Evolutionary conservation across 2,888 invertebrate species (phyloP).

Genomic region (Camponotus fellah): DNA sequence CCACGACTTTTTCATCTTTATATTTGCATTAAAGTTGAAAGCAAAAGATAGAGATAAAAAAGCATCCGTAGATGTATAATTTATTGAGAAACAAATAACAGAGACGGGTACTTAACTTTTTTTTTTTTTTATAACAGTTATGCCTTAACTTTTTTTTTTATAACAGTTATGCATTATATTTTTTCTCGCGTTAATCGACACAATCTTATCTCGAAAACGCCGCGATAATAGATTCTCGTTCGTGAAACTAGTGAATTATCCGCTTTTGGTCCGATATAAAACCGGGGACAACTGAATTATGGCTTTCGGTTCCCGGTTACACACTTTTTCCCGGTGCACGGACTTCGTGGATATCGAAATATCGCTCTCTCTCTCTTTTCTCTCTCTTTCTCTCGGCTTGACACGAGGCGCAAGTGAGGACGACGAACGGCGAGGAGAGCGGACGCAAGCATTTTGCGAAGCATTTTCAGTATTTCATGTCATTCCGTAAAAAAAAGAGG

Average conservation of each 20-base stretch:
- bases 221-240: background rate
- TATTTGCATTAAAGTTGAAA: slow-evolving; percentile 1
- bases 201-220: background rate
- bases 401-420: slow-evolving; percentile 57
- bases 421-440: slow-evolving; percentile 41
- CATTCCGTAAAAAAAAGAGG: background rate
- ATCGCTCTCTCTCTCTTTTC: slow-evolving; percentile 25
- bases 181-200: background rate
- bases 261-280: slow-evolving; percentile 17
- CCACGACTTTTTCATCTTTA: slow-evolving; percentile 33
- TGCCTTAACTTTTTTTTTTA: no score
- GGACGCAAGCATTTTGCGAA: slow-evolving; percentile 4
- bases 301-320: slow-evolving; percentile 31
- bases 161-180: background rate
- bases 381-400: slow-evolving; percentile 25
- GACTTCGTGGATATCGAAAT: slow-evolving; percentile 54
- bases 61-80: background rate
- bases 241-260: slow-evolving; percentile 31
- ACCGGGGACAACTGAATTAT: slow-evolving; percentile 38
- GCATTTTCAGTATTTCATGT: slow-evolving; percentile 12
- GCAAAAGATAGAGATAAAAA: background rate
- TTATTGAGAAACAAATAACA: slow-evolving; percentile 10
- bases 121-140: background rate
- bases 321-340: slow-evolving; percentile 17
- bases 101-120: no score